phyloP scores from a whole-genome alignment of 2,888 invertebrate species.

The Synergus japonicus region DNA sequence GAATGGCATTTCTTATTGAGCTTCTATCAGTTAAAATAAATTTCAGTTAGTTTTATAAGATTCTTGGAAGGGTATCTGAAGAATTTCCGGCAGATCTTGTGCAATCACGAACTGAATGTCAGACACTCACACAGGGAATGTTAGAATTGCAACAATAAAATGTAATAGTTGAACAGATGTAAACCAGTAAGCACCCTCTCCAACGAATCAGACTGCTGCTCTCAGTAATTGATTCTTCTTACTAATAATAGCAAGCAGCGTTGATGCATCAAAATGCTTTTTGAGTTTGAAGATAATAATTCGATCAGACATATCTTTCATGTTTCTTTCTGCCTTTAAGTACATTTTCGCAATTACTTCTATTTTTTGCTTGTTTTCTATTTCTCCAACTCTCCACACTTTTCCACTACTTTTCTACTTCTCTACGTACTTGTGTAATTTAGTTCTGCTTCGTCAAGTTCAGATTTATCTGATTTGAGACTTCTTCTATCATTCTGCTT shows the following conservation, averaged over 20 bases:
- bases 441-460: background rate
- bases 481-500: background rate
- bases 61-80: background rate
- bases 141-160: background rate
- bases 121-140: background rate
- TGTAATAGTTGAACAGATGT: background rate
- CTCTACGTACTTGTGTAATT: background rate
- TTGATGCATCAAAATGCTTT: background rate
- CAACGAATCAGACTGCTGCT: background rate
- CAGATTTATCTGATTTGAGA: background rate
- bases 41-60: background rate
- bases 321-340: background rate
- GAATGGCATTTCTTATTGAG: background rate
- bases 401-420: background rate
- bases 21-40: background rate
- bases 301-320: background rate
- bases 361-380: background rate
- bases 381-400: background rate
- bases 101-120: background rate
- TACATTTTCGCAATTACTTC: background rate
- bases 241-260: background rate
- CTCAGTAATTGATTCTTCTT: slow-evolving; percentile 6
- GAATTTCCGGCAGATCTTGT: background rate
- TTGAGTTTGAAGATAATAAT: background rate
- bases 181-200: background rate